Evolutionary conservation across 1,140 invertebrate genomes (phyloP), one percentile per base, ranked within the genome.

Genomic region (Zaprionus capensis): DNA sequence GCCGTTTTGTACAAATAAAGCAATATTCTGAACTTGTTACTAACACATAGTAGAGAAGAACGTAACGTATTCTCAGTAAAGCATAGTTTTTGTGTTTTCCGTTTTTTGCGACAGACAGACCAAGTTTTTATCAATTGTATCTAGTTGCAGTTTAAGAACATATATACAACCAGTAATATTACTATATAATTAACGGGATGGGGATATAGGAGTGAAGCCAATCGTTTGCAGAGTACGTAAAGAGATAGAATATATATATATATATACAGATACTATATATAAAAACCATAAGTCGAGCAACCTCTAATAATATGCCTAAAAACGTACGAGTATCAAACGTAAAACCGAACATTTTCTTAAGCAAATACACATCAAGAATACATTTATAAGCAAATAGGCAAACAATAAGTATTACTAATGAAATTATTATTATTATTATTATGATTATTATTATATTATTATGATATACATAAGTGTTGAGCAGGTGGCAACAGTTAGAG

Each of bases 251-350:
- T n/a, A 51, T 20, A 51, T 51, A 22, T 51, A 51, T 51, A 51
- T 24, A 51, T n/a, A 51, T 24, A 22, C 46, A 22, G 22, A 26
- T 61, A 36, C 41, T 61, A 36, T 36, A 51, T 41, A 59, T 2
- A 36, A 26, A 31, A 17, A 46, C 41, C 24, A 74, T 75, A 78
- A 71, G 66, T 79, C 64, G 66, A 80, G 66, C 26, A 80, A 83
- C 77, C 77, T 83, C 77, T 80, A 65, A 76, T 31, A 63, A 80
- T 77, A 83, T 80, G 81, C 76, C 81, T 77, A 83, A 70, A 55
- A 51, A 66, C 31, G 70, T 62, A 49, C 28, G 36, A 56, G 24
- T 17, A 49, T n/a, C 49, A 15, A 41, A 22, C 49, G 41, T 51
- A 36, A 70, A 36, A 55, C 3, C 34, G 59, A 66, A 31, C 36